A percentile compares a stretch with the other conserved stretches of the same genome.
These are phyloP conservation scores for Cephalotes varians DNA, from an alignment of 2,888 invertebrate species.

Conservation along the genomic window DNA sequence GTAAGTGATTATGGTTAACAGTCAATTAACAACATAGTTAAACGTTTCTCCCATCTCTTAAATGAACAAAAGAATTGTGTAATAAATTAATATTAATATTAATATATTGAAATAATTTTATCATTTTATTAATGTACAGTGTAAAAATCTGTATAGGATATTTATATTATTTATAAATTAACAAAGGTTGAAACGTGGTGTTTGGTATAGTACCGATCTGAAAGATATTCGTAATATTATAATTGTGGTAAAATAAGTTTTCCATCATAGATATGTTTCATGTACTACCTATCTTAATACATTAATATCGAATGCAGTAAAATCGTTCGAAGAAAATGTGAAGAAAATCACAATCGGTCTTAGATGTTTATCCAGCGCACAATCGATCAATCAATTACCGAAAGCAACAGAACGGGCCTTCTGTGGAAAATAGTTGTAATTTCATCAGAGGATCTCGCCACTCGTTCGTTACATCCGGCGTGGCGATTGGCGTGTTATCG, in stretches of 20 bases:
- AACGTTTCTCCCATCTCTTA: too few relatives aligned
- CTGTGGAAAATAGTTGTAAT: conserved; percentile 24
- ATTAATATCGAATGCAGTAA: neutral
- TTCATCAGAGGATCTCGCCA: conserved; percentile 20
- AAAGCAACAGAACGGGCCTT: neutral
- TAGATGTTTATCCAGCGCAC: neutral
- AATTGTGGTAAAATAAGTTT: neutral
- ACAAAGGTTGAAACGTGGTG: neutral
- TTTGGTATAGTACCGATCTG: neutral
- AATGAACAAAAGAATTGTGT: too few relatives aligned
- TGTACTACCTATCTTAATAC: neutral
- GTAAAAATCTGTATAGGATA: neutral
- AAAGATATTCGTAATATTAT: neutral
- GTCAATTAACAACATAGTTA: too few relatives aligned
- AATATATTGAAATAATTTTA: neutral
- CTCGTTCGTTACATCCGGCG: conserved; percentile 37
- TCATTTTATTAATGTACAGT: neutral
- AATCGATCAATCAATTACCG: neutral
- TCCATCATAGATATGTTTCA: neutral
- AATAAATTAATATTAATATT: too few relatives aligned
- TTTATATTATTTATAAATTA: neutral
- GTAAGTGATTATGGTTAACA: too few relatives aligned
- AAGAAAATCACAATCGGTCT: neutral
- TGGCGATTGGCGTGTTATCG: conserved; percentile 66
- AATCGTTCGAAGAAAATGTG: neutral